Evolutionary conservation across 2,113 vertebrate genomes (phyloP), one percentile per base, ranked within the genome.

Genomic region (Abramis brama): DNA sequence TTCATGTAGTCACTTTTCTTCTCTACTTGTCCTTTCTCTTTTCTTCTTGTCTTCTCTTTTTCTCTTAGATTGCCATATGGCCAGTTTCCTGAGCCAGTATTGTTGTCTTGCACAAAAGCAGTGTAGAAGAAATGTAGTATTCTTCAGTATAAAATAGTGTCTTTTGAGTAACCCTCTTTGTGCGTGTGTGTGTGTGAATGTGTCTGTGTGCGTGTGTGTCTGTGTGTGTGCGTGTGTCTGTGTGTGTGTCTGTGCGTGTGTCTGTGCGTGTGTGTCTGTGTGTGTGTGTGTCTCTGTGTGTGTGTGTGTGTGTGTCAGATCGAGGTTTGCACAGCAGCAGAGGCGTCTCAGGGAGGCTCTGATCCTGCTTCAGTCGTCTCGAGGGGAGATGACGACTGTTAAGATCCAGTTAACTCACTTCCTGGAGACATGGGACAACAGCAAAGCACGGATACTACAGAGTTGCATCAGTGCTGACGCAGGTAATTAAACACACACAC

Each of bases 401-500:
- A 87, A 85, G 82, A 33, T 43, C 19, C 70, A 79, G 43, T 66
- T 89, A 64, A 36, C 23, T 30, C 60, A 79, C 39, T 52, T 88
- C 77, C 64, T 76, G 50, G 60, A 82, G 43, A 80, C 84, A 73
- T 88, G 71, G 85, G 64, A 82, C 8, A 47, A 36, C 43, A 36
- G 33, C 43, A 86, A 68, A n/a, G 36, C n/a, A 68, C 52, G 57
- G 87, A 84, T 89, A 47, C 82, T 79, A 57, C 85, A 89, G 78
- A 83, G 81, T 85, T 88, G 77, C 78, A 64, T 74, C 33, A 75
- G 77, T 59, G 82, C 82, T 5, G 30, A 43, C 27, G 62, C 85
- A 78, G 89, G 89, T 89, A 33, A 87, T 52, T 39, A 80, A n/a
- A 83, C 79, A 83, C 79, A 83, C 78, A 62, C 83, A 47, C 68